phyloP scores from a whole-genome alignment of 2,888 invertebrate genomes.

The Unio delphinus region DNA sequence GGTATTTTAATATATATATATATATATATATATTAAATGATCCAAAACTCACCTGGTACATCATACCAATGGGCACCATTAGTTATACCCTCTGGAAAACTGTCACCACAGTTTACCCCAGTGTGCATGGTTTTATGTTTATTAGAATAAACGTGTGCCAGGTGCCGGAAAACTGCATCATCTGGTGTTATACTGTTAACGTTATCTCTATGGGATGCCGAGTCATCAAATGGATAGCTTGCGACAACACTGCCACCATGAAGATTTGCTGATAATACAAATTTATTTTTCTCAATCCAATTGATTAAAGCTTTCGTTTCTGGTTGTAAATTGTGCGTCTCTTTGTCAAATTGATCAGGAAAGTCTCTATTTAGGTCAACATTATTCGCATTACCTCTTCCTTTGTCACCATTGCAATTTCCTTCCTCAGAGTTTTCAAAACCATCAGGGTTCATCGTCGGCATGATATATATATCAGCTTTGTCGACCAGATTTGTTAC shows the following conservation, averaged over 20 bases:
- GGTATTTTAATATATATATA: no score
- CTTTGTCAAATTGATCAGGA: slow-evolving; percentile 88
- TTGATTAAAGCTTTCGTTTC: slow-evolving; percentile 95
- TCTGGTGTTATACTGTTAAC: slow-evolving; percentile 77
- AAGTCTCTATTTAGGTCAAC: slow-evolving; percentile 95
- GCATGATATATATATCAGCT: slow-evolving; percentile 68
- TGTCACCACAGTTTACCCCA: slow-evolving; percentile 75
- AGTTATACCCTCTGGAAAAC: slow-evolving; percentile 59
- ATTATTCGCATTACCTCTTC: slow-evolving; percentile 79
- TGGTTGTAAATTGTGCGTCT: slow-evolving; percentile 73
- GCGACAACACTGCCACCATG: slow-evolving; percentile 95
- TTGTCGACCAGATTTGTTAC: slow-evolving; percentile 56
- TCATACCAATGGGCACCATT: slow-evolving; percentile 69
- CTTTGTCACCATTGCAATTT: slow-evolving; percentile 70
- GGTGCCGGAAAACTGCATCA: slow-evolving; percentile 83
- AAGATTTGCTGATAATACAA: slow-evolving; percentile 92
- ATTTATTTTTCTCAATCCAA: slow-evolving; percentile 94
- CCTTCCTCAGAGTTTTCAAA: slow-evolving; percentile 58
- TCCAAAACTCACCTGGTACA: slow-evolving; percentile 61
- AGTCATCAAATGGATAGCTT: slow-evolving; percentile 91
- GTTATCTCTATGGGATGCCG: slow-evolving; percentile 33
- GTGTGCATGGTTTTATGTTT: slow-evolving; percentile 83
- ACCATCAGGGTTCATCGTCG: slow-evolving; percentile 70
- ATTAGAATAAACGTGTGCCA: slow-evolving; percentile 84
- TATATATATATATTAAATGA: not conserved